Conservation (phyloP, 2,113 vertebrate genomes). For the Felis chaus region DNA sequence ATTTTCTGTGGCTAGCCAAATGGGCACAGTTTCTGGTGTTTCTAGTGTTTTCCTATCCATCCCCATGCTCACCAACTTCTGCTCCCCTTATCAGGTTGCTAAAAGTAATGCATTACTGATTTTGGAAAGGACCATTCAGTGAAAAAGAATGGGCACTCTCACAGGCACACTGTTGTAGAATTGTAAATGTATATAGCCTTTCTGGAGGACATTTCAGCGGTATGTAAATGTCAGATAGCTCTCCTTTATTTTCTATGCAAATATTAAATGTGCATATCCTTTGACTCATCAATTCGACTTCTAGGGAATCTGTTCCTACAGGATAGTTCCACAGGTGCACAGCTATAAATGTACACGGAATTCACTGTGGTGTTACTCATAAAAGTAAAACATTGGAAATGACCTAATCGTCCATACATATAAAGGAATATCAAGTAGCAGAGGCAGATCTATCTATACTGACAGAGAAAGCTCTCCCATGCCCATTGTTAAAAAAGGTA, state of each 20-base stretch:
- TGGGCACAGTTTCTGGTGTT: not conserved
- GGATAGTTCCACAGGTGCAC: not conserved
- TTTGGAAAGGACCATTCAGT: not conserved
- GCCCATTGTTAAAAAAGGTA: not conserved
- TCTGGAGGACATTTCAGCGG: not conserved
- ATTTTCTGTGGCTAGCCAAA: constrained; percentile 33
- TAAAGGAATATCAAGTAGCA: not conserved
- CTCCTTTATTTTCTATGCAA: constrained; percentile 6
- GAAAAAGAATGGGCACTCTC: not conserved
- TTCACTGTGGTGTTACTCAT: not conserved
- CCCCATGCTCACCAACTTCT: not conserved
- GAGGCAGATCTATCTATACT: not conserved
- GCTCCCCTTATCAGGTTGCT: not conserved
- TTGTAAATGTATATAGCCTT: not conserved
- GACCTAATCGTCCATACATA: not conserved
- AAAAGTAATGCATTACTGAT: not conserved
- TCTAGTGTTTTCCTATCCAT: not conserved
- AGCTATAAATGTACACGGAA: not conserved
- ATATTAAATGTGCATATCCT: not conserved
- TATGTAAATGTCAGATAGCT: not conserved
- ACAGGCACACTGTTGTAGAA: not conserved
- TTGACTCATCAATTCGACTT: not conserved
- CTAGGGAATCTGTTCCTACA: not conserved
- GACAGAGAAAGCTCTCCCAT: not conserved
- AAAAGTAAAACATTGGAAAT: constrained; percentile 13